Base-by-base conservation (phyloP, 2,113 vertebrate genomes). In the Phylloscopus trochilus region DNA sequence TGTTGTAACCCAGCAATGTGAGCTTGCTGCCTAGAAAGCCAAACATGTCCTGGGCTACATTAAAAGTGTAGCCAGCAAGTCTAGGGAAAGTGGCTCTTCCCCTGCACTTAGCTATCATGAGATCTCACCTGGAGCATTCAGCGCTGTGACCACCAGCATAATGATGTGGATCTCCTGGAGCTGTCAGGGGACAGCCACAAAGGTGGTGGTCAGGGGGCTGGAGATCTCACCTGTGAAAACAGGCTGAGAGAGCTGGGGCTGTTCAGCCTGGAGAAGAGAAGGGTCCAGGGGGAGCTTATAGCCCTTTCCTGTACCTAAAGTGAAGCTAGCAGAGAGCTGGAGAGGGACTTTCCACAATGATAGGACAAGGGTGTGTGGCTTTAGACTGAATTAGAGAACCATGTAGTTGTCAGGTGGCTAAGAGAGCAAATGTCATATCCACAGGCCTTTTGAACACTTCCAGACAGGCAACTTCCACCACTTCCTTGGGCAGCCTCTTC, bases 1-100 rank as follows among this genome's bases (percentile, higher is more conserved):
- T 43, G 13, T 31, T 0, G 0, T 59, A 31, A 59, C 9, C 21
- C 13, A 59, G 37, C 17, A 68, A 27, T 5, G 27, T 27, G 27
- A 22, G 1, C 31, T 44, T 76, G 31, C 37, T 37, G 14, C 31
- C 46, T 39, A 59, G 22, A 52, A 76, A 86, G 44, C 37, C 53
- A 76, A 18, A 35, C 5, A 13, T n/a, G 3, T 59, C 44, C 72
- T 58, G 13, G 16, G 20, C 31, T 35, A 41, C 26, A 14, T 6
- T 66, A n/a, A 30, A 55, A 58, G 35, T 17, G 8, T 43, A 24
- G 35, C 13, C 13, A 58, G 70, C 20, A 43, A 6, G 30, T 26
- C 26, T 51, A 35, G 26, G 11, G 20, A 59, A 59, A 37, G 21
- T 20, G 72, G 20, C 56, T 58, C 21, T 49, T n/a, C 10, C 16